These are phyloP conservation scores for Conchocele bisecta DNA, from an alignment of 2,888 invertebrate genomes.

Conservation along the genomic window DNA sequence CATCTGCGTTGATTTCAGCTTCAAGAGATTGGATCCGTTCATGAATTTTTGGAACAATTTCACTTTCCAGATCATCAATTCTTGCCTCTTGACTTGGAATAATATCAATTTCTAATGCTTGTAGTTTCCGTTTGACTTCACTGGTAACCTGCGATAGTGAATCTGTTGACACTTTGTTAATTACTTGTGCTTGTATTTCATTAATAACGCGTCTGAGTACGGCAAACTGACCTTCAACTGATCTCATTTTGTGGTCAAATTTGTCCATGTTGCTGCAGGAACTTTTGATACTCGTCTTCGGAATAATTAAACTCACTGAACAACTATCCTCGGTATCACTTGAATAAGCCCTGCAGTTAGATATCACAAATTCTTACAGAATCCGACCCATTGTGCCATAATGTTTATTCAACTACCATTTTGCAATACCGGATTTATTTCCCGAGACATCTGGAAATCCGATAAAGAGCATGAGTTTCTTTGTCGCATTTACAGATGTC, in stretches of 20 bases:
- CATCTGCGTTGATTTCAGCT: no score
- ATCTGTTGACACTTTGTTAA: background rate
- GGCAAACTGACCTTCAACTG: conserved; percentile 50
- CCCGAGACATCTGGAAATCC: no score
- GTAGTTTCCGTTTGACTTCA: background rate
- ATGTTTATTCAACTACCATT: no score
- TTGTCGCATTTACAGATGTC: no score
- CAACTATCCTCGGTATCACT: conserved; percentile 61
- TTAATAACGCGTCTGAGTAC: conserved; percentile 32
- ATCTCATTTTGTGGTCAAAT: conserved; percentile 45
- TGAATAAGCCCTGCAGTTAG: no score
- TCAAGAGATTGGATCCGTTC: no score
- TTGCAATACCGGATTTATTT: no score
- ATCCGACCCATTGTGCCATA: no score
- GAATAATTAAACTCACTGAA: conserved; percentile 69
- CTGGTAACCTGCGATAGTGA: background rate
- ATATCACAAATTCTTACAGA: no score
- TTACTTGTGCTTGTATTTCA: conserved; percentile 22
- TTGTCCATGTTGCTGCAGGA: conserved; percentile 63
- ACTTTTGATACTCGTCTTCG: conserved; percentile 70
- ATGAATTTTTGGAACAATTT: no score
- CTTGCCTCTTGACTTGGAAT: background rate
- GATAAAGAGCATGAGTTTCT: no score
- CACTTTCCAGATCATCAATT: background rate
- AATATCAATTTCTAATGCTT: background rate